These are phyloP conservation scores for Chelonus formosanus DNA, from an alignment of 2,888 invertebrate species.

Conservation along the genomic window DNA sequence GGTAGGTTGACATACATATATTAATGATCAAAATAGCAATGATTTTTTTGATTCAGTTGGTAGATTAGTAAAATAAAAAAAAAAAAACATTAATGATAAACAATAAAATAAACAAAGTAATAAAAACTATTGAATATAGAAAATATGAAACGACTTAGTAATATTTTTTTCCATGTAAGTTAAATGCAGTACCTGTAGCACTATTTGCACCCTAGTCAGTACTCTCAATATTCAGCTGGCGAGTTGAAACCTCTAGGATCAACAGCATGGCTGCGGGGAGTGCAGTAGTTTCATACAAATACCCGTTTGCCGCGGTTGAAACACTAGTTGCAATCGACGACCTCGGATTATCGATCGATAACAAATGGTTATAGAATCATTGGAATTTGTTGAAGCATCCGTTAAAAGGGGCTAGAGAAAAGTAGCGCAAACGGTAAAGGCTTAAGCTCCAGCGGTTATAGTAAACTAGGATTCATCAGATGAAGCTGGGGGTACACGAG, in stretches of 20 bases:
- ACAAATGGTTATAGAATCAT: slow-evolving; percentile 58
- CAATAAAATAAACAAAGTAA: too few relatives aligned
- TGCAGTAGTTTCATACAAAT: slow-evolving; percentile 33
- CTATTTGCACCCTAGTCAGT: slow-evolving; percentile 10
- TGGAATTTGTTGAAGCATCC: slow-evolving; percentile 58
- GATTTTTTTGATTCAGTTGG: too few relatives aligned
- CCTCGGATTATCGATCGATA: slow-evolving; percentile 55
- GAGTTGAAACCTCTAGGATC: slow-evolving; percentile 2
- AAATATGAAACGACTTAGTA: not conserved
- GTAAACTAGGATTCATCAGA: slow-evolving; percentile 30
- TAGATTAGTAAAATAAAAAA: too few relatives aligned
- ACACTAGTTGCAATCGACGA: slow-evolving; percentile 49
- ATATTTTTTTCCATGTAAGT: not conserved
- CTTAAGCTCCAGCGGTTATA: slow-evolving; percentile 20
- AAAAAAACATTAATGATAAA: too few relatives aligned
- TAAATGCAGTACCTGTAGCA: slow-evolving; percentile 14
- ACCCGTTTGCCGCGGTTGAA: slow-evolving; percentile 32
- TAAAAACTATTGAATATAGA: too few relatives aligned
- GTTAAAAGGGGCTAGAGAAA: slow-evolving; percentile 44
- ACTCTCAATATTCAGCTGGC: not conserved
- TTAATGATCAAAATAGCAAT: too few relatives aligned
- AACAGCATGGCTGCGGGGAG: slow-evolving; percentile 22
- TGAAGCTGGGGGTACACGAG: slow-evolving; percentile 16
- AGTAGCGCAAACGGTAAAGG: slow-evolving; percentile 29
- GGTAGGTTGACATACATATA: too few relatives aligned